Base-by-base conservation (phyloP, 2,888 invertebrate genomes). In the Rotaria magnacalcarata region DNA sequence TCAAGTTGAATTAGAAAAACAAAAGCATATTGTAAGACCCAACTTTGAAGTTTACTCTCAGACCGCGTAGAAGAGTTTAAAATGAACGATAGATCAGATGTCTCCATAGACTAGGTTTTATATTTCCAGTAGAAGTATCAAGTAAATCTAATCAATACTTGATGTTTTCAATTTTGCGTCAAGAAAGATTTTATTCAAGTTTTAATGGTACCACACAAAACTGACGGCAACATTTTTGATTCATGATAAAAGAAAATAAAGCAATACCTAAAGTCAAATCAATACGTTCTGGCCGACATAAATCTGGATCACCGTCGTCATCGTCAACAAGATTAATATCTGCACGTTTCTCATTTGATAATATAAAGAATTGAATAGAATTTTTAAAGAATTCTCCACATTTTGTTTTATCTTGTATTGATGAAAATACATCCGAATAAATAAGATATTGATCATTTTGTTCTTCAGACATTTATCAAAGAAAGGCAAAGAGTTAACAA, bases 391-490 rank as follows among this genome's bases (percentile, higher is more conserved):
- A 34, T 41, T 41, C 6, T 56, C 8, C 54, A 54, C 5, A 21
- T 6, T 54, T 54, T 54, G 54, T 21, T 21, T 19, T 34, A 67
- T 67, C 67, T 16, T 67, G 7, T 27, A 19, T 41, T 5, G 67
- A 34, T 34, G 19, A 34, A 67, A 67, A 67, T 67, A 67, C 67
- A 67, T 67, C 67, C 1, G 67, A 67, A 67, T 67, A 34, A 41
- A 67, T 67, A 6, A 67, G 8, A 67, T 67, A 67, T 67, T 27
- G 67, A 67, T 67, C 67, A 27, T 19, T 34, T 67, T 67, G 67
- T 41, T 67, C 67, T 34, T 67, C 67, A 34, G 7, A 67, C 67
- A 67, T 67, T 67, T 67, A 67, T 67, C 67, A 67, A 19, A 67
- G 34, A 34, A 16, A 67, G 67, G 34, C 24, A 34, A 67, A 67